Base-by-base conservation (phyloP, 2,888 invertebrate genomes). In the Limnephilus auricula region DNA sequence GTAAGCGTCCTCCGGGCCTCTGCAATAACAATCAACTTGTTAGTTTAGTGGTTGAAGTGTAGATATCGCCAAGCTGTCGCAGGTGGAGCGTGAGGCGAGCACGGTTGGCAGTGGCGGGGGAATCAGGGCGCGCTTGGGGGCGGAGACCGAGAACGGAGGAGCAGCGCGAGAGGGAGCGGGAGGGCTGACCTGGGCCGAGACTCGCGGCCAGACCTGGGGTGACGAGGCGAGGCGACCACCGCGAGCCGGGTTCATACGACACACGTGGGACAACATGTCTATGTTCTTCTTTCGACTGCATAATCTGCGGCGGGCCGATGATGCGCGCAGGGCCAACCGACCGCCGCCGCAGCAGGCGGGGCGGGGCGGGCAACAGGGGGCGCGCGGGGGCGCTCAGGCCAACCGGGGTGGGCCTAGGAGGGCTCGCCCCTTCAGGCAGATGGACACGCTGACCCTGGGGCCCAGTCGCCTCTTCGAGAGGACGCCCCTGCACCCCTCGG, bases 271-370 rank as follows among this genome's bases (percentile, higher is more conserved):
- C 96, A 97, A 97, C 96, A 98, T 98, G 98, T 98, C 98, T 96
- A 97, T 98, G 97, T 98, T 98, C 97, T 98, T 98, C 98, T 98
- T 98, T 96, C 98, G 98, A 94, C 97, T 98, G 95, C 98, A 98
- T 97, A 98, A 98, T 96, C 97, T 98, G 95, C 98, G 97, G 95
- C 97, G 98, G 93, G 98, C 98, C 95, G 98, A 98, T 96, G 98
- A 98, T 95, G 97, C 97, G 94, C 96, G 97, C 93, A 97, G 97
- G 94, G 97, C 96, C 94, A 96, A 96, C 94, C 94, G 95, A 93
- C 94, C 94, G 92, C 95, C 95, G 93, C 94, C 95, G 18, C 40
- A 65, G 37, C 13, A 25, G 15, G 85, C 85, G 5, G 85, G 92
- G 86, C 87, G 90, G 65, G 93, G 91, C 91, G 93, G n/a, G 90